phyloP scores from a whole-genome alignment of 2,888 invertebrate genomes.

The Barypeithes pellucidus region DNA sequence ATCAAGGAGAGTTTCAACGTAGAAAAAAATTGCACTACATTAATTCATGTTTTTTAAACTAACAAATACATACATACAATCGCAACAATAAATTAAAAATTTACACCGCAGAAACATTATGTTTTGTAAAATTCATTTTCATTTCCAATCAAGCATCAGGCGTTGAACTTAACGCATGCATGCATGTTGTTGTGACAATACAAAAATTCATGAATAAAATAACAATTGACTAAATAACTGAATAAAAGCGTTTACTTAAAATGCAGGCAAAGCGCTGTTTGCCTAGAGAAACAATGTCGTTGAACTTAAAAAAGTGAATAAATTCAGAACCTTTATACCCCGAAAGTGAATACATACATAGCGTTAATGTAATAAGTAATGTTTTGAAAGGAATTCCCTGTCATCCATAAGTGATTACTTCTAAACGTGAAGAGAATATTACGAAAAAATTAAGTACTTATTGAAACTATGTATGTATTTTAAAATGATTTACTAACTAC shows the following conservation, averaged over 20 bases:
- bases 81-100: too few species aligned
- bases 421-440: not conserved
- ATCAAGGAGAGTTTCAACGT: too few species aligned
- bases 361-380: conserved; percentile 9
- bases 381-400: conserved; percentile 14
- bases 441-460: not conserved
- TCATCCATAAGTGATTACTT: conserved; percentile 9
- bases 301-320: conserved; percentile 29
- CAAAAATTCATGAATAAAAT: conserved; percentile 43
- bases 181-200: conserved; percentile 31
- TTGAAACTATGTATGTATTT: not conserved
- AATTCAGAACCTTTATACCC: not conserved
- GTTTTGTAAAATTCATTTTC: not conserved
- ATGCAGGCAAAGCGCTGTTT: conserved; percentile 30
- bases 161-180: conserved; percentile 25
- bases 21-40: too few species aligned
- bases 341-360: conserved; percentile 3
- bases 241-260: conserved; percentile 39
- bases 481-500: too few species aligned
- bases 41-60: too few species aligned
- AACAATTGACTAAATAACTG: conserved; percentile 32
- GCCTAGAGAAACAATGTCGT: conserved; percentile 35
- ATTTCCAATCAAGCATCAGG: conserved; percentile 2
- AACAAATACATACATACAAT: too few species aligned
- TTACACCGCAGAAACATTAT: not conserved